Conservation (phyloP, 2,113 vertebrate genomes). For the Tyto alba region DNA sequence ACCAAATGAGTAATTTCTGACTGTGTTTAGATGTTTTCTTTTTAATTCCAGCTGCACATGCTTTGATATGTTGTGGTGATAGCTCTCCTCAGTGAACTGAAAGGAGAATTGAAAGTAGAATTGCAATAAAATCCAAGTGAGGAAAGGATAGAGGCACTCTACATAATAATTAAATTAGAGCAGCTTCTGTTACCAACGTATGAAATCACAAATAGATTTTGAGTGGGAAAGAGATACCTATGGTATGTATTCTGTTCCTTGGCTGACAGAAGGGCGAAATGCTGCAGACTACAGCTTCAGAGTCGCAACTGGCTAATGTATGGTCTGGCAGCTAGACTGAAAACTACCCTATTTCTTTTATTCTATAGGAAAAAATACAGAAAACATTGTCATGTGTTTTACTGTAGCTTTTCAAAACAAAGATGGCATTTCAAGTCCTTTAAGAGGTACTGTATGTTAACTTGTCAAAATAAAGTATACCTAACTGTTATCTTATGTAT, state of each 20-base stretch:
- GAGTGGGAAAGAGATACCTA: neutral
- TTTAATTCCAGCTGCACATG: neutral
- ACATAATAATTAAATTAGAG: neutral
- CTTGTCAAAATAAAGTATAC: neutral
- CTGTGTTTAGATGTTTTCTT: neutral
- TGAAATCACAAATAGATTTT: neutral
- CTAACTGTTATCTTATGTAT: neutral
- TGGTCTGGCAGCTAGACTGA: neutral
- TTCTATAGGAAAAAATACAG: neutral
- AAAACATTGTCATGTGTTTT: neutral
- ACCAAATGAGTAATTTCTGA: neutral
- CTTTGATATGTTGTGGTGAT: neutral
- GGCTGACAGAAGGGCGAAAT: neutral
- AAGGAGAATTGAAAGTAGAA: neutral
- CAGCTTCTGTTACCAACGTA: neutral
- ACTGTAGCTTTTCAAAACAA: neutral
- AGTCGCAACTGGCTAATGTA: rapidly evolving
- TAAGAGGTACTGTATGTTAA: neutral
- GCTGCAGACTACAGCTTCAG: neutral
- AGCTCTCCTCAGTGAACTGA: neutral
- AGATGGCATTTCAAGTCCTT: neutral
- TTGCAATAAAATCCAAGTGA: neutral
- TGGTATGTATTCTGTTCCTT: neutral
- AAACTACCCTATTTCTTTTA: neutral
- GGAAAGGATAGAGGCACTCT: neutral